Evolutionary conservation across 2,113 vertebrate genomes (phyloP).

Genomic region (Myotis yumanensis): DNA sequence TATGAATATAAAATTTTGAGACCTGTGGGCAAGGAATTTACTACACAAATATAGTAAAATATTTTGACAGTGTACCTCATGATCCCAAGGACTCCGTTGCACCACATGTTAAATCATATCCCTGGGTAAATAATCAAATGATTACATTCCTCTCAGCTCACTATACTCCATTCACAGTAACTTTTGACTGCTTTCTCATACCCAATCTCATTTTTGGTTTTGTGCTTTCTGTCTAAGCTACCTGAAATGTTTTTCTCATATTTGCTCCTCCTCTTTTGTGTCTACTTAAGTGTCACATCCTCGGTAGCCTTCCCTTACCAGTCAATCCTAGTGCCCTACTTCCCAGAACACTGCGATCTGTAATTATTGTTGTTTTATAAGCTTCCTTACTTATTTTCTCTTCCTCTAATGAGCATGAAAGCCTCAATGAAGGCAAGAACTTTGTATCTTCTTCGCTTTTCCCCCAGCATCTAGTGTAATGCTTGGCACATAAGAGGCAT

Average conservation of each 20-base stretch:
- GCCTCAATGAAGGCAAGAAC: neutral
- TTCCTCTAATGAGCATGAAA: neutral
- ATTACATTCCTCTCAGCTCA: neutral
- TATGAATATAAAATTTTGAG: conserved; percentile 9
- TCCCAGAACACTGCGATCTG: neutral
- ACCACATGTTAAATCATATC: neutral
- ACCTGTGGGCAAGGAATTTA: neutral
- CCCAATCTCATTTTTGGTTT: neutral
- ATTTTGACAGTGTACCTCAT: neutral
- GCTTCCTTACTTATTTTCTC: neutral
- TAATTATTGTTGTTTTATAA: neutral
- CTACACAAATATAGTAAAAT: neutral
- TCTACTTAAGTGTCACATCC: neutral
- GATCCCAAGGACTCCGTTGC: neutral
- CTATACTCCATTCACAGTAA: neutral
- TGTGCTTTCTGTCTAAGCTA: neutral
- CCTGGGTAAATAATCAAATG: neutral
- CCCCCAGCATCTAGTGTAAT: neutral
- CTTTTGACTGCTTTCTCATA: neutral
- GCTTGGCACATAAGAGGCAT: neutral
- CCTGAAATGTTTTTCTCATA: neutral
- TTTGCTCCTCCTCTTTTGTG: neutral
- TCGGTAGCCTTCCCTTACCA: neutral
- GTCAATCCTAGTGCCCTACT: neutral
- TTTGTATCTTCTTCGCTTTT: neutral